Evolutionary conservation across 2,113 vertebrate genomes (phyloP), one percentile per base, ranked within the genome.

Genomic region (Pipa parva): DNA sequence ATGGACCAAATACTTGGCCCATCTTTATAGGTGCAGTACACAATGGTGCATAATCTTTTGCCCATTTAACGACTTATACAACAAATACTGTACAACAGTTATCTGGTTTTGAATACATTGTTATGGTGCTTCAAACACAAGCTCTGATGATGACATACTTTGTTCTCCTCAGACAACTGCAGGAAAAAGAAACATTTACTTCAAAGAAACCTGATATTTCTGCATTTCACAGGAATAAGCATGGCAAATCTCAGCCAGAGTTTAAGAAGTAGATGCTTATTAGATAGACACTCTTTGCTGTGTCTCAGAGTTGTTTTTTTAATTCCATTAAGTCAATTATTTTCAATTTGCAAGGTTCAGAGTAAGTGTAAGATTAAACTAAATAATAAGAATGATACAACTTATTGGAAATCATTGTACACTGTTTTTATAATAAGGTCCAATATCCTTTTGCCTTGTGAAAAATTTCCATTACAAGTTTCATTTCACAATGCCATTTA

Each of bases 341-440:
- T 68, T 67, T 59, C 64, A 67, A 67, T 67, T 68, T 68, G 55
- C 64, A 68, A 68, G 42, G 29, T 68, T 59, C 31, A 68, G 31
- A 51, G 64, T 68, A 59, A 59, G 59, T 59, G 49, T 68, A 51
- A 68, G 64, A 58, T 68, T 37, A 68, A 68, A 68, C 55, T 26
- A 27, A 36, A 59, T n/a, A n/a, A n/a, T n/a, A n/a, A 66, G 59
- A 68, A 25, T 49, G 15, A 20, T 67, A 50, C 6, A 59, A 22
- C 22, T 22, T 46, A 65, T 58, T 48, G 63, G 52, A 66, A 66
- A 58, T 66, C 54, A 36, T 58, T 66, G 54, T 33, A 46, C 54
- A 58, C 39, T 13, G 22, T 56, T 20, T 31, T 31, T 49, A 12
- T 58, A 58, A 59, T 59, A 25, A 59, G 56, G 13, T 68, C 64